Percentiles rank a stretch among this genome's conserved stretches.
Evolutionary conservation across 2,888 invertebrate genomes (phyloP).

Genomic region (Tachystola acroxantha): DNA sequence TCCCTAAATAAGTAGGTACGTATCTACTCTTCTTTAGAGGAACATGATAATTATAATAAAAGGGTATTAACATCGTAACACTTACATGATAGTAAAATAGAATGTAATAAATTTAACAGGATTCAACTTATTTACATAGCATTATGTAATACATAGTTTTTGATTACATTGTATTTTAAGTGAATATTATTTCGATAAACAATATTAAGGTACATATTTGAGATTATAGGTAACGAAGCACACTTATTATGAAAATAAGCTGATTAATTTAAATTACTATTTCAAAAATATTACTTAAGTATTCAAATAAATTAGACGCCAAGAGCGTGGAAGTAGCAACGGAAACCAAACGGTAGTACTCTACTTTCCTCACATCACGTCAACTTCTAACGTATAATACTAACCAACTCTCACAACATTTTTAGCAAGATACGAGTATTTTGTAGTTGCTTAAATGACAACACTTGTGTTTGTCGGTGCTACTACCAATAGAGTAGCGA

Average conservation of each 20-base stretch:
- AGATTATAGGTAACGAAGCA: slow-evolving; percentile 9
- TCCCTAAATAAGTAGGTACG: slow-evolving; percentile 11
- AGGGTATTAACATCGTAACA: slow-evolving; percentile 71
- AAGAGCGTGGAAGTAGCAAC: slow-evolving; percentile 30
- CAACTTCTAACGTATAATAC: slow-evolving; percentile 17
- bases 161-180: slow-evolving; percentile 12
- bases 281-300: slow-evolving; percentile 3
- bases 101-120: slow-evolving; percentile 77
- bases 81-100: slow-evolving; percentile 74
- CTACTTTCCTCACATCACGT: slow-evolving; percentile 27
- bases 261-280: slow-evolving; percentile 5
- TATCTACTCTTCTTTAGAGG: slow-evolving; percentile 42
- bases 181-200: slow-evolving; percentile 10
- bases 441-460: background rate
- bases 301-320: slow-evolving; percentile 10
- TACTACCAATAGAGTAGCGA: background rate
- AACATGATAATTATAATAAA: slow-evolving; percentile 53
- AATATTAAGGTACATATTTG: slow-evolving; percentile 7
- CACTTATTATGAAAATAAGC: slow-evolving; percentile 11
- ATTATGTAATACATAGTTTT: slow-evolving; percentile 22
- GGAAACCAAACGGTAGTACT: slow-evolving; percentile 22
- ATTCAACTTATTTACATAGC: slow-evolving; percentile 73
- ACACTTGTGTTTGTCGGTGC: background rate
- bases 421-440: slow-evolving; percentile 36
- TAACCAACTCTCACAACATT: slow-evolving; percentile 24